phyloP scores from a whole-genome alignment of 1,140 invertebrate species.

The Drosophila suzukii region DNA sequence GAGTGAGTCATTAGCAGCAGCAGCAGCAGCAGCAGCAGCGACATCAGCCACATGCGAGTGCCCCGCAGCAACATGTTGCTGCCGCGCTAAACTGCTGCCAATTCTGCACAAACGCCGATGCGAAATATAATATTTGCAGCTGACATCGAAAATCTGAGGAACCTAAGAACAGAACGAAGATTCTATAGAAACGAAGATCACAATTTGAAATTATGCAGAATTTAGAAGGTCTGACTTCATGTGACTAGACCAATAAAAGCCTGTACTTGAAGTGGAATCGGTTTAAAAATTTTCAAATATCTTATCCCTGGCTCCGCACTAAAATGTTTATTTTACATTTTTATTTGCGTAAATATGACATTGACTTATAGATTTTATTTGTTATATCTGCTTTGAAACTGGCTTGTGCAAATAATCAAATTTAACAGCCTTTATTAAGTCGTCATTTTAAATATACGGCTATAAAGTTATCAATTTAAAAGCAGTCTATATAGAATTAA shows the following conservation, averaged over 20 bases:
- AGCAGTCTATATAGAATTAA: conserved; percentile 4
- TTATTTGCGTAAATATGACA: too few relatives aligned
- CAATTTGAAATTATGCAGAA: too few relatives aligned
- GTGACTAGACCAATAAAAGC: too few relatives aligned
- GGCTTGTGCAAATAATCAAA: not conserved
- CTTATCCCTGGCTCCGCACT: too few relatives aligned
- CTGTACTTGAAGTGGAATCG: not conserved
- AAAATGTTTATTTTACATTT: too few relatives aligned
- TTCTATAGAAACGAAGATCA: too few relatives aligned
- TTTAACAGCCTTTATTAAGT: conserved; percentile 1
- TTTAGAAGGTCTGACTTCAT: too few relatives aligned
- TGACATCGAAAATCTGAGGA: not conserved
- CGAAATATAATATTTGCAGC: conserved; percentile 23
- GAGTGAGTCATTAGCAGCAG: conserved; percentile 55
- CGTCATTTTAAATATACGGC: not conserved
- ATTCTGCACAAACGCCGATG: conserved; percentile 1
- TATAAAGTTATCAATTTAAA: conserved; percentile 36
- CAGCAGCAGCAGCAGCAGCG: conserved; percentile 1
- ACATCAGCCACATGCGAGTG: conserved; percentile 21
- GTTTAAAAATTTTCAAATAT: too few relatives aligned
- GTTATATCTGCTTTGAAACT: not conserved
- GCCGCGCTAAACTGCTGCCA: not conserved
- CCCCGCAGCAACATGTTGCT: conserved; percentile 39
- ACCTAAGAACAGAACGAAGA: too few relatives aligned
- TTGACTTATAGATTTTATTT: not conserved